Base-by-base conservation (phyloP, 2,888 invertebrate genomes). In the Tipula unca region DNA sequence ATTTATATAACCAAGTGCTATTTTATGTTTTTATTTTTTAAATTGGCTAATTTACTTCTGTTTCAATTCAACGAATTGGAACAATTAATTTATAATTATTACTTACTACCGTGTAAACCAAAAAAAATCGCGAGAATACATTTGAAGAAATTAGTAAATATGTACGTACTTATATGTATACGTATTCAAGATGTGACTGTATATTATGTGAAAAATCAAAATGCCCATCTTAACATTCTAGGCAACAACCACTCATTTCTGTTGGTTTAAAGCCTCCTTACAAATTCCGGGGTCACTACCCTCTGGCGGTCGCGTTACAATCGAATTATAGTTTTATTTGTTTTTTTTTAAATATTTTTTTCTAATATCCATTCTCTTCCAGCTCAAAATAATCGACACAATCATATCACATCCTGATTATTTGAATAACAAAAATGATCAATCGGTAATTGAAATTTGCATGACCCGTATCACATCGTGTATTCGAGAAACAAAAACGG, bases 361-460 rank as follows among this genome's bases (percentile, higher is more conserved):
- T 32, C 32, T 32, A n/a, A n/a, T n/a, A 8, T 39, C 10, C 10
- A 39, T 87, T 87, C 87, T 87, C 91, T 90, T 87, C 88, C 87
- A 95, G 95, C 91, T 95, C 87, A 93, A 93, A 88, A 94, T 94
- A 91, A 95, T 96, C 89, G 94, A 94, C 87, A 94, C 95, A 87
- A 97, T 98, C 87, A 95, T 96, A 86, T 96, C 96, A 87, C 93
- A 95, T 87, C 93, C 95, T 3, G 96, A 96, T 88, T 98, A 98
- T 90, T 93, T 94, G 85, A 94, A 94, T 87, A 97, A 96, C 91
- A 96, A 96, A 89, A 96, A 97, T 91, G 97, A 97, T 90, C 98
- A 98, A 91, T 97, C 97, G 88, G 96, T 98, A 87, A 97, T 98
- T 88, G 98, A 98, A 91, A 98, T 98, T 89, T 97, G 97, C 90